These are phyloP conservation scores for Osmoderma eremita DNA, from an alignment of 2,888 invertebrate genomes.

Conservation along the genomic window DNA sequence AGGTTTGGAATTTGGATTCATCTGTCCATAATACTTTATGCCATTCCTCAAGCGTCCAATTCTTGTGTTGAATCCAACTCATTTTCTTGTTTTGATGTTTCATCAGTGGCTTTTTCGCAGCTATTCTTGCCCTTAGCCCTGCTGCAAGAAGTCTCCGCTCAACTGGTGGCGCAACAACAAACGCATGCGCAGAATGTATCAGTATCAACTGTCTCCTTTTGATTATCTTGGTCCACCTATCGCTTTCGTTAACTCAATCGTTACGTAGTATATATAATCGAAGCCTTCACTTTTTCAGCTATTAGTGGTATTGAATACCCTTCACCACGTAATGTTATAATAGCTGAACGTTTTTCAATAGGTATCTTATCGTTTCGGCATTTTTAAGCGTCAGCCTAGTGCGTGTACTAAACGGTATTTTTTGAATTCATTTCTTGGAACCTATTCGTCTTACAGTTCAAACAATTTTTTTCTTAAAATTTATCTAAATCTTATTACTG, in stretches of 20 bases:
- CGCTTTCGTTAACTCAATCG: neutral
- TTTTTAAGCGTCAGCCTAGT: too few species aligned
- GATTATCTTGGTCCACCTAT: neutral
- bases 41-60: neutral
- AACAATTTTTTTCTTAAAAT: too few species aligned
- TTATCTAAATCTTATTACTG: too few species aligned
- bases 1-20: neutral
- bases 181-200: too few species aligned
- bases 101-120: neutral
- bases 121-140: too few species aligned
- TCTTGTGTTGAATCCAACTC: neutral
- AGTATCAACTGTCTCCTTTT: neutral
- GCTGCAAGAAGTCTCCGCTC: neutral
- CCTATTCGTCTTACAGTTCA: too few species aligned
- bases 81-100: neutral
- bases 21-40: neutral
- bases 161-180: neutral
- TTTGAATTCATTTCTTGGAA: too few species aligned
- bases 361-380: too few species aligned
- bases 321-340: neutral
- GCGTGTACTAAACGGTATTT: too few species aligned
- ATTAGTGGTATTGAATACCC: neutral
- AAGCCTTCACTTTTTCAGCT: slow-evolving; percentile 1
- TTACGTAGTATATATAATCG: neutral
- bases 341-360: too few species aligned